Base-by-base conservation (phyloP, 2,888 invertebrate species). In the Orthonychiurus folsomi region DNA sequence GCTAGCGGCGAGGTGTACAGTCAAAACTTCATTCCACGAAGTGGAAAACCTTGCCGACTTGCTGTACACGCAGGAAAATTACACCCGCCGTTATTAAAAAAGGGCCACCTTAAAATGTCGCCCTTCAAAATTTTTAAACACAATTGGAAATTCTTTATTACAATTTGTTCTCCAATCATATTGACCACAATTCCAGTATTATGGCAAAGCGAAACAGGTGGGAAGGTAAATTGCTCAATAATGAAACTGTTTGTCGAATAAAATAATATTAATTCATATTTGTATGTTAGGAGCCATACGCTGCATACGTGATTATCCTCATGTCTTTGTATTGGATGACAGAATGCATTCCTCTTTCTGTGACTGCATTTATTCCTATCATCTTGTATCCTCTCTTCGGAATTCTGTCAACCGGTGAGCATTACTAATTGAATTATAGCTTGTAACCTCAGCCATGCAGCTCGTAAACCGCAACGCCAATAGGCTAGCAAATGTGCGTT, bases 341-440 rank as follows among this genome's bases (percentile, higher is more conserved):
- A 9, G 91, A 92, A 76, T 85, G 86, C 0, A 77, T 92, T 0
- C 91, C 91, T 0, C 78, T 91, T 1, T 87, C 91, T 0, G 84
- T 90, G 1, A 91, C 91, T 1, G 88, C 90, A 0, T 84, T 92
- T 77, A 81, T 92, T 63, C 91, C 91, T 0, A 86, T 92, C 70
- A 82, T 89, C 0, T 80, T 89, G 0, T 90, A 90, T 76, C 92
- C 91, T 0, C 78, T 89, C 1, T 83, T 91, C 84, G 89, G 89
- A 12, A 86, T 92, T 52, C 78, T 75, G 9, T 5, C 27, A 56
- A 20, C 20, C n/a, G 26, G 20, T 20, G 24, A 20, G 23, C n/a
- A n/a, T n/a, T n/a, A n/a, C n/a, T 21, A 20, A n/a, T 52, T 52
- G 3, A 52, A 20, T 52, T 52, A 3, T 3, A 52, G 15, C 15